Base-by-base conservation (phyloP, 1,140 invertebrate genomes). In the Pseudomyrmex cubaensis region DNA sequence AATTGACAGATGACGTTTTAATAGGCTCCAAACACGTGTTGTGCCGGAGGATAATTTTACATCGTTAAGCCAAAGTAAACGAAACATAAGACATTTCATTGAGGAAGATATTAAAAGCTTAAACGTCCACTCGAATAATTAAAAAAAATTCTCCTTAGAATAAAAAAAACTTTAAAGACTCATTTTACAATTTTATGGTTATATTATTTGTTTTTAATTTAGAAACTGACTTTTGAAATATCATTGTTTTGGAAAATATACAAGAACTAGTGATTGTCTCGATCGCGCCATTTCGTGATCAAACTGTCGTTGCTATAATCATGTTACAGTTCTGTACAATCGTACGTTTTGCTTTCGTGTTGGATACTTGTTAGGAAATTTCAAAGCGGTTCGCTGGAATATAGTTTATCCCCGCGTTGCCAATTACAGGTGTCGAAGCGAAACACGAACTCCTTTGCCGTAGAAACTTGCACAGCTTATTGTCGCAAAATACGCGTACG, bases 1-100 rank as follows among this genome's bases (percentile, higher is more conserved):
- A 25, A 61, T 46, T 62, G 77, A 82, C 8, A 12, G 69, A 82
- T 74, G 57, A 62, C 48, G 12, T 74, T 82, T 82, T 82, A 74
- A 82, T 82, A 74, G 35, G 5, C 22, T 52, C 56, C n/a, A 15
- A 74, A 44, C 69, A 82, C 57, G 57, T 54, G 67, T 82, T 46
- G 7, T 61, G 46, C 13, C 50, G 9, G 5, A 20, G 35, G 13
- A n/a, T 62, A 62, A 82, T 82, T 52, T 82, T 82, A 74, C 69
- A 46, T 44, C 46, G 69, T 82, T 52, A 74, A 61, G 48, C 44
- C 17, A 15, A 57, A 20, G 46, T 4, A 20, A 5, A 59, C n/a
- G 52, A 73, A 63, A 56, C 22, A 59, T 12, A 20, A 44, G 17
- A 46, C 9, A 48, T 0, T 0, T 17, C 17, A 5, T 77, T 56